Evolutionary conservation across 92 coral and sea anemone genomes (phyloP), one percentile per base, ranked within the genome.

Genomic region (Phymanthus crucifer): DNA sequence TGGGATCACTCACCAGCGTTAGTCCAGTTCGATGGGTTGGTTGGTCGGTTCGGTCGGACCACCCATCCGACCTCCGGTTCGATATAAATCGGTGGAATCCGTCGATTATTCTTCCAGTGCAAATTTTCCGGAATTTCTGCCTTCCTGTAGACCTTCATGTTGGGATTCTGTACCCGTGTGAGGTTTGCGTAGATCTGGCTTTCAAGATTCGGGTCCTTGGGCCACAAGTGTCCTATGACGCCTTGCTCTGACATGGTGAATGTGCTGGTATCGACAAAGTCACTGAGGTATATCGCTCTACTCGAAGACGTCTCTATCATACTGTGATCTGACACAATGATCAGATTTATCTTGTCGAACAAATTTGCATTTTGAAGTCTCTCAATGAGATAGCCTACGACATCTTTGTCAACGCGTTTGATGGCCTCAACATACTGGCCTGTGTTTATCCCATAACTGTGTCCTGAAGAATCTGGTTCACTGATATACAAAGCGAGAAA

Each of bases 311-410:
- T 85, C 46, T 90, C 89, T 6, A 88, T 89, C 91, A 96, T 89
- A 58, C 99, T 92, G 50, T 96, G 99, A 73, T 96, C 99, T 17
- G 93, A 89, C 2, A 94, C 93, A 50, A 91, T 23, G 26, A 96
- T 85, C 8, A 95, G 31, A 70, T 96, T 96, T 40, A 90, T 85
- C 40, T 89, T 87, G 72, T 93, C 97, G 34, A 91, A 67, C 66
- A 96, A 80, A 65, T 86, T 77, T 23, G 85, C 93, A 9, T 84
- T 37, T 66, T 83, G 78, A 46, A 96, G 90, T 31, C 87, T 88
- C 73, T 91, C 80, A 18, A 89, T 47, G 6, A 96, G 85, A 65
- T 93, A 96, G 2, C 98, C 99, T 16, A 92, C 90, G 10, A 92
- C 88, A 33, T 96, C 95, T 57, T 84, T 73, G 71, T 96, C 99